Conservation (phyloP, 2,888 invertebrate species). For the Cantharis rufa region DNA sequence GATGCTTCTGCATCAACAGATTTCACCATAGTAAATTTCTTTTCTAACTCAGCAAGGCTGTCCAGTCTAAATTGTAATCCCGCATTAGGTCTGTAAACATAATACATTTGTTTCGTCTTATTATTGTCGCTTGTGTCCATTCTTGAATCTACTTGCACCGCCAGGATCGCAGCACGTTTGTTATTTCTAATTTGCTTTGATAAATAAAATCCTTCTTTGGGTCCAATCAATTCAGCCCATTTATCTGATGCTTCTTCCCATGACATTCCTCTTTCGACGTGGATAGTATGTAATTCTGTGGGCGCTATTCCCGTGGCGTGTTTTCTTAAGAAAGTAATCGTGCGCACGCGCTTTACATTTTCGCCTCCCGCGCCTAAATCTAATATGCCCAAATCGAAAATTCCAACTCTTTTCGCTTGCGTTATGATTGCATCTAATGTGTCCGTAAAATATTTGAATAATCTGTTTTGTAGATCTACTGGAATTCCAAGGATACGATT, state of each 20-base stretch:
- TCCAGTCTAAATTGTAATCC: slow-evolving; percentile 85
- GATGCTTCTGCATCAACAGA: slow-evolving; percentile 78
- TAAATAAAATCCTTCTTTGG: slow-evolving; percentile 91
- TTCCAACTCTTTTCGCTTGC: slow-evolving; percentile 91
- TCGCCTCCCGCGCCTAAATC: slow-evolving; percentile 93
- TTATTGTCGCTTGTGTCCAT: slow-evolving; percentile 63
- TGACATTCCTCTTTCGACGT: slow-evolving; percentile 90
- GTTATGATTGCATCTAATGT: slow-evolving; percentile 89
- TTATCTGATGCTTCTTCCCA: slow-evolving; percentile 89
- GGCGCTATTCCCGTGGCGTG: slow-evolving; percentile 92
- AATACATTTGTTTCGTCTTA: slow-evolving; percentile 76
- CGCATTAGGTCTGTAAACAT: slow-evolving; percentile 88
- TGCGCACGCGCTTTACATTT: slow-evolving; percentile 84
- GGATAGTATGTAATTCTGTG: slow-evolving; percentile 90
- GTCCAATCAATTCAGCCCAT: slow-evolving; percentile 71
- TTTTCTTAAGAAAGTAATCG: slow-evolving; percentile 81
- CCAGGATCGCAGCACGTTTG: slow-evolving; percentile 86
- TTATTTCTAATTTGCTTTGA: slow-evolving; percentile 81
- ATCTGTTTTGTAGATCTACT: slow-evolving; percentile 92
- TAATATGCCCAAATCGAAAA: slow-evolving; percentile 83
- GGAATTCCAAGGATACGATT: slow-evolving; percentile 98
- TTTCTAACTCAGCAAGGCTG: slow-evolving; percentile 84
- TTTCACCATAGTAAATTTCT: slow-evolving; percentile 81
- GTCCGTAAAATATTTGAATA: slow-evolving; percentile 96
- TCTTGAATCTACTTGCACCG: slow-evolving; percentile 67